Base-by-base conservation (phyloP, 2,888 invertebrate species). In the Agriopis leucophaearia region DNA sequence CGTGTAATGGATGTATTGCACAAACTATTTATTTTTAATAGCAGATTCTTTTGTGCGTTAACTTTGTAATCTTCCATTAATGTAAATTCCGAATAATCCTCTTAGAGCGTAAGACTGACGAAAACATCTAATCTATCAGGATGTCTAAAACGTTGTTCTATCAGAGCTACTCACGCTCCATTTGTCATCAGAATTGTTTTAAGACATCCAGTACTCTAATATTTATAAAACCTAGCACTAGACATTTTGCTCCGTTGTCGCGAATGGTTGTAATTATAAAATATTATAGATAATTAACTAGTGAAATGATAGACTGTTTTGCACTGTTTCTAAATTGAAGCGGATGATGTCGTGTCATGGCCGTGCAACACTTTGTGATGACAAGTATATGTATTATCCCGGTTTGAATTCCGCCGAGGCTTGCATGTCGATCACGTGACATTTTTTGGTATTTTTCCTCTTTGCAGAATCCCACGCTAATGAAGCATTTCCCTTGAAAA, bases 241-340 rank as follows among this genome's bases (percentile, higher is more conserved):
- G 88, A 89, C 83, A 85, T 89, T 90, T 89, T 89, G 88, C 88
- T 92, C 90, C 89, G 87, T 92, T 92, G 85, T 88, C 87, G 89
- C 90, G 88, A 91, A 91, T 85, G 94, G 93, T 94, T 94, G 94
- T 94, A 92, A 91, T 91, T 86, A 86, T 90, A 89, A 91, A 87
- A 66, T 71, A 83, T 74, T 44, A 86, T 90, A 88, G 81, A 82
- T 90, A 88, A 89, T 86, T 85, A 86, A 88, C 88, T 92, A 91
- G 90, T 87, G 81, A 89, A 90, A 86, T 86, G 85, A 91, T 91
- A 92, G 90, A 91, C 92, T 92, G 92, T 93, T 91, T 87, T 87
- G 92, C 93, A 92, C 91, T 81, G 84, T 86, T 86, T 88, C 86
- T 88, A 84, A 83, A 87, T 88, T 85, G 81, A 81, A 82, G 83